These are phyloP conservation scores for Ceyx margarethae DNA, from an alignment of 2,113 vertebrate species.

Conservation along the genomic window DNA sequence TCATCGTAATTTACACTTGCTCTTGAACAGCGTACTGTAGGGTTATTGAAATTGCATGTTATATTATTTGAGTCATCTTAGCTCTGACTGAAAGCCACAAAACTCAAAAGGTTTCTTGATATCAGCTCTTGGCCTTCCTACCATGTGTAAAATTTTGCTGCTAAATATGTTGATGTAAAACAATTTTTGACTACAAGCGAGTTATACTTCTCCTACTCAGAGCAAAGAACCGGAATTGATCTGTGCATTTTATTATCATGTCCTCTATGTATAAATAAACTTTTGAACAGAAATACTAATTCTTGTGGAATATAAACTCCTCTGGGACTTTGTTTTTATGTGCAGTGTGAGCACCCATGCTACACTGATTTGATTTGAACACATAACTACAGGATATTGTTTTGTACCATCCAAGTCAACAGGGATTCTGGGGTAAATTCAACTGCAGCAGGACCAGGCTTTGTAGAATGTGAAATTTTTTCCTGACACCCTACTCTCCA, in stretches of 20 bases:
- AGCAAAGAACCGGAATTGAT: neutral
- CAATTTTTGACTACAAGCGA: neutral
- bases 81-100: slow-evolving; percentile 21
- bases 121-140: neutral
- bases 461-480: neutral
- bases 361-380: neutral
- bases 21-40: slow-evolving; percentile 22
- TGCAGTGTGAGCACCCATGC: neutral
- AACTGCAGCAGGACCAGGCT: neutral
- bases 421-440: neutral
- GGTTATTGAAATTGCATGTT: slow-evolving; percentile 25
- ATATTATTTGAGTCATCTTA: neutral
- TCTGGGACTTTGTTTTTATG: neutral
- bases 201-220: neutral
- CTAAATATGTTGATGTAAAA: neutral
- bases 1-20: slow-evolving; percentile 19
- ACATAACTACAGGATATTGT: neutral
- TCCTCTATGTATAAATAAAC: neutral
- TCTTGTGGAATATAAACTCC: neutral
- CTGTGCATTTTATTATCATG: neutral
- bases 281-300: neutral
- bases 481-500: neutral
- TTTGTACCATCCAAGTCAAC: neutral
- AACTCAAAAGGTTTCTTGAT: neutral
- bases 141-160: neutral